phyloP scores from a whole-genome alignment of 2,113 vertebrate species.

The Leptobrachium ailaonicum region DNA sequence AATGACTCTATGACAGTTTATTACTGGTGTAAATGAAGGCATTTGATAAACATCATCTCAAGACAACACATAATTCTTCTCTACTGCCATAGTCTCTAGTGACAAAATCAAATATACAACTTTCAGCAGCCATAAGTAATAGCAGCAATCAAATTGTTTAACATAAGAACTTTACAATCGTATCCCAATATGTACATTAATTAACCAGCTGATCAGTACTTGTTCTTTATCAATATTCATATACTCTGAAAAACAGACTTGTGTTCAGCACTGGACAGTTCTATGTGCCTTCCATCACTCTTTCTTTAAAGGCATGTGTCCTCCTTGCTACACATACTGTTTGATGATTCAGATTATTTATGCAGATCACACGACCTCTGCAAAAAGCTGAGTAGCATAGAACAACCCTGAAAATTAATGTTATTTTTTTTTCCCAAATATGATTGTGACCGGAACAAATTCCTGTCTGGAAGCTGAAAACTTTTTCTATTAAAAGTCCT shows the following conservation, averaged over 20 bases:
- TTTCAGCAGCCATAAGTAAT: too few relatives aligned
- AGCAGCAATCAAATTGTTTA: too few relatives aligned
- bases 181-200: neutral
- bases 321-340: neutral
- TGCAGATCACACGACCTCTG: slow-evolving; percentile 17
- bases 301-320: neutral
- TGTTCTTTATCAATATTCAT: neutral
- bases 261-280: slow-evolving; percentile 23
- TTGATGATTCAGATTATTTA: slow-evolving; percentile 18
- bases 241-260: neutral
- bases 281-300: slow-evolving; percentile 5
- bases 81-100: too few relatives aligned
- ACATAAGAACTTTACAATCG: neutral
- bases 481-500: slow-evolving; percentile 40
- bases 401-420: slow-evolving; percentile 7
- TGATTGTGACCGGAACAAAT: slow-evolving; percentile 19
- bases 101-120: too few relatives aligned
- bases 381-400: neutral
- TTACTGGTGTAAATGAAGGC: too few relatives aligned
- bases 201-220: neutral
- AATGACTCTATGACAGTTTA: too few relatives aligned
- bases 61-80: too few relatives aligned
- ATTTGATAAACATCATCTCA: too few relatives aligned
- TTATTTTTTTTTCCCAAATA: slow-evolving; percentile 22
- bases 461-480: slow-evolving; percentile 1